Conservation (phyloP, 1,140 invertebrate species). For the Trigoniulus corallinus region DNA sequence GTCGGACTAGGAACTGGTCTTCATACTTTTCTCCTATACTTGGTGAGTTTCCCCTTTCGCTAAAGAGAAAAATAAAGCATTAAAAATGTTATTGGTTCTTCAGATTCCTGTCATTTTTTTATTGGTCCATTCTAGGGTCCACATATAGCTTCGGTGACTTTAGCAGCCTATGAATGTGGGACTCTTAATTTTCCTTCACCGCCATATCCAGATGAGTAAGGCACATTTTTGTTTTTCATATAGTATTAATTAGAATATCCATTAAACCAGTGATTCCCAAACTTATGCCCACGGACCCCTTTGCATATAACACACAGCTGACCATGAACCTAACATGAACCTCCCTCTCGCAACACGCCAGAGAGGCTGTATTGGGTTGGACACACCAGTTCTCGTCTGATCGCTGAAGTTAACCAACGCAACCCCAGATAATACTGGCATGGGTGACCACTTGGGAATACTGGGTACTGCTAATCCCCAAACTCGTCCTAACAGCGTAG, state of each 20-base stretch:
- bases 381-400: too few relatives aligned
- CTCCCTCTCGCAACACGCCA: too few relatives aligned
- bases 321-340: not conserved
- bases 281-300: slow-evolving; percentile 35
- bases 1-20: slow-evolving; percentile 94
- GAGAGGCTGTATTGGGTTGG: too few relatives aligned
- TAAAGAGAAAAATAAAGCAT: too few relatives aligned
- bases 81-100: not conserved
- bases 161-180: slow-evolving; percentile 95
- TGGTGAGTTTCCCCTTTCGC: slow-evolving; percentile 83
- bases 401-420: too few relatives aligned
- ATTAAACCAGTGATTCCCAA: not conserved
- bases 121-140: slow-evolving; percentile 29
- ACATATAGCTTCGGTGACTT: slow-evolving; percentile 62
- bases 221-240: not conserved
- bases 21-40: slow-evolving; percentile 94
- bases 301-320: slow-evolving; percentile 41
- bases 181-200: slow-evolving; percentile 79
- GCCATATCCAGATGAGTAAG: slow-evolving; percentile 38
- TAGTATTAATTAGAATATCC: not conserved
- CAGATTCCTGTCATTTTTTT: not conserved
- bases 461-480: too few relatives aligned
- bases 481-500: too few relatives aligned
- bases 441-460: too few relatives aligned
- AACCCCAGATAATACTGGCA: too few relatives aligned